Evolutionary conservation across 2,113 vertebrate species (phyloP), one percentile per base, ranked within the genome.

Genomic region (Trematocara stigmaticum): DNA sequence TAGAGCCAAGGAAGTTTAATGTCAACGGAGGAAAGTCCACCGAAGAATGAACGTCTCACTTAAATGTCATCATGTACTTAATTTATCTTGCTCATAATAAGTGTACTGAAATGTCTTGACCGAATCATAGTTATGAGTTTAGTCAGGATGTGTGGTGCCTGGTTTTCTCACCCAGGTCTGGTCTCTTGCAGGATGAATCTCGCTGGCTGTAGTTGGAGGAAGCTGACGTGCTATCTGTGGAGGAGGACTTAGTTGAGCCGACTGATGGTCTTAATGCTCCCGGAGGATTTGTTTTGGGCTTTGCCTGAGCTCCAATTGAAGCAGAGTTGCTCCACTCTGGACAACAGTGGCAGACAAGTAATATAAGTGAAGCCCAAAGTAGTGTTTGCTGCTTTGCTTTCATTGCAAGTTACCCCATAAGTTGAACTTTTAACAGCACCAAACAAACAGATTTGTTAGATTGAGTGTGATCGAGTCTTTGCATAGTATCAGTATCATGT

Each of bases 311-410:
- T 52, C 93, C 82, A 12, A 93, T 87, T 10, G 95, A 93, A 78
- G 88, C 95, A 2, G 94, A 96, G 76, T 95, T 95, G 84, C 94
- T 98, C 93, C 96, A 96, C 51, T 97, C 98, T 98, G 92, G 7
- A 80, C 2, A 71, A 76, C 40, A 42, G 38, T 57, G 45, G 11
- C 56, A 85, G 56, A 78, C 40, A 47, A 76, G 34, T 38, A 52
- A 45, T 2, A 2, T 2, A 52, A 59, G 38, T 55, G 16, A 83
- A 38, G 11, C 11, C 52, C 12, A 23, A 16, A 31, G 38, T 51
- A n/a, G 6, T 2, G 20, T 57, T 16, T 80, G 10, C 3, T 45
- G 20, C 18, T 40, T 61, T 26, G 31, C 5, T 61, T 80, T 81
- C 35, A 71, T 47, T 45, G 18, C 34, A 61, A 29, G 5, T 7